These are phyloP conservation scores for Diadophis punctatus DNA, from an alignment of 2,113 vertebrate species.

Conservation along the genomic window DNA sequence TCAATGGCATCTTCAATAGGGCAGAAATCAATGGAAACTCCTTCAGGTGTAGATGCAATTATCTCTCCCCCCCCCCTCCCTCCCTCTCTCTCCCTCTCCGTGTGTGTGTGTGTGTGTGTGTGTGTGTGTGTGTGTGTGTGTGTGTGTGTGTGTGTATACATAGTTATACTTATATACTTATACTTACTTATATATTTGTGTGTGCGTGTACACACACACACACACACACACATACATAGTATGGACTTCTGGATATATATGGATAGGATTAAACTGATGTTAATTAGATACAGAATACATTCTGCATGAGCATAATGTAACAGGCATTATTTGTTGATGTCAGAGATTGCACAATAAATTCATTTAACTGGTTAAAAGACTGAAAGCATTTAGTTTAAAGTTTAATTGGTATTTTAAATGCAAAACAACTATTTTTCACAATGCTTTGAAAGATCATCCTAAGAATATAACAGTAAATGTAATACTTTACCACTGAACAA, in stretches of 20 bases:
- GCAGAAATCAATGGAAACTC: neutral
- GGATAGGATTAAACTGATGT: neutral
- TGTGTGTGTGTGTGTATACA: neutral
- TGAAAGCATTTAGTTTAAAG: neutral
- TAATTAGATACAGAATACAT: neutral
- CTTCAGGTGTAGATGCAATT: neutral
- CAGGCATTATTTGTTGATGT: neutral
- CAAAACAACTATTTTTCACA: constrained; percentile 5
- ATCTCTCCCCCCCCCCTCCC: too few species aligned
- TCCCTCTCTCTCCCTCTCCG: too few species aligned
- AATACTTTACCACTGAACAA: constrained; percentile 4
- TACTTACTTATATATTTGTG: neutral
- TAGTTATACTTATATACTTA: neutral
- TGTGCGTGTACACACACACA: neutral
- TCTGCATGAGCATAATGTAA: neutral
- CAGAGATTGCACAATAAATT: neutral
- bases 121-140: too few species aligned
- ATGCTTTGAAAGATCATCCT: neutral
- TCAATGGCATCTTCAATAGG: neutral
- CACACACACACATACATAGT: neutral
- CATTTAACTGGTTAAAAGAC: constrained; percentile 8
- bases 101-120: too few species aligned
- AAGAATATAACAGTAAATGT: constrained; percentile 3
- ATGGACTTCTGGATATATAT: neutral
- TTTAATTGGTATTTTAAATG: accelerated